A percentile compares a stretch with the other conserved stretches of the same genome.
Conservation (phyloP, 1,140 invertebrate genomes). For the Drosophila subpulchrella region DNA sequence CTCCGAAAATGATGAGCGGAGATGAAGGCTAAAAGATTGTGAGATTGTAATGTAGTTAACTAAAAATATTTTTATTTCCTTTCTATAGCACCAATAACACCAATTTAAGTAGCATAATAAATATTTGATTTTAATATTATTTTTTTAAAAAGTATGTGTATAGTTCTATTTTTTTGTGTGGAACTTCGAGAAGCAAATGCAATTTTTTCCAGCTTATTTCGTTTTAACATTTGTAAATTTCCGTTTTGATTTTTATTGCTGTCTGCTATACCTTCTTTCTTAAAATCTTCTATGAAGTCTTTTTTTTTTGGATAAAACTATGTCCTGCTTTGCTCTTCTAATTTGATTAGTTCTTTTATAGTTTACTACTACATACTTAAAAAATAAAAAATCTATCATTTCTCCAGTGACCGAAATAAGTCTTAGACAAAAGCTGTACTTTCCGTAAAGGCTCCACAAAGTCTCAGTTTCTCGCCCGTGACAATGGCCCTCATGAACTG, state of each 20-base stretch:
- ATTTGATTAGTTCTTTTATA: background rate
- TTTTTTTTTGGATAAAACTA: background rate
- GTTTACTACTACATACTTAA: background rate
- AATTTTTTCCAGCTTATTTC: background rate
- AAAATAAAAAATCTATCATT: background rate
- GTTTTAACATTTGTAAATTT: background rate
- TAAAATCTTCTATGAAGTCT: constrained; percentile 1
- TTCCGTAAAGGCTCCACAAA: constrained; percentile 83
- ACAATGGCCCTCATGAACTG: constrained; percentile 82
- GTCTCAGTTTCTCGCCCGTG: constrained; percentile 68
- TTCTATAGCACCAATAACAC: constrained; percentile 36
- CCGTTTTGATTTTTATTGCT: background rate
- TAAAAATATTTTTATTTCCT: constrained; percentile 6
- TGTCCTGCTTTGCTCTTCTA: background rate
- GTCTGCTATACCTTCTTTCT: too few relatives aligned
- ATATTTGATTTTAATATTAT: background rate
- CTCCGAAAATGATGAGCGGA: background rate
- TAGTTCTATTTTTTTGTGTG: background rate
- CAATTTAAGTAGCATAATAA: constrained; percentile 6
- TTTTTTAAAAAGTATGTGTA: background rate
- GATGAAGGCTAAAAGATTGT: background rate
- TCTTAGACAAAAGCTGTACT: constrained; percentile 76
- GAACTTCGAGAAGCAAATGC: constrained; percentile 13
- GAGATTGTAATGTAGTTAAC: background rate
- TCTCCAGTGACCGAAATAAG: background rate